phyloP scores from a whole-genome alignment of 2,113 vertebrate genomes.

The Scytalopus superciliaris region DNA sequence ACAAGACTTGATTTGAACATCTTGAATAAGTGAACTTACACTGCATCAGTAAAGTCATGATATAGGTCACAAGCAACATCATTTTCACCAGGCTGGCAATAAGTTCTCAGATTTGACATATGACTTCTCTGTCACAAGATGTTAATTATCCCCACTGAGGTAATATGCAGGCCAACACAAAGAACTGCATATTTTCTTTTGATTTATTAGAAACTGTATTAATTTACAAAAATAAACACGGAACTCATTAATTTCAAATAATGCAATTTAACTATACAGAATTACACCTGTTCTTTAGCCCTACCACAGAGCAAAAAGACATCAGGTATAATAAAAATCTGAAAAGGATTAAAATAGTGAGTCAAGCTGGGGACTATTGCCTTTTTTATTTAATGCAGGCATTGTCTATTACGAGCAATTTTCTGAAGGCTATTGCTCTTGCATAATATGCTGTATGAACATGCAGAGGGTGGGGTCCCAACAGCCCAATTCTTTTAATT shows the following conservation, averaged over 20 bases:
- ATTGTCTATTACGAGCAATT: slow-evolving; percentile 58
- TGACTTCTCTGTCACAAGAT: slow-evolving; percentile 45
- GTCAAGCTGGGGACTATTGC: slow-evolving; percentile 15
- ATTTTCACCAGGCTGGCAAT: slow-evolving; percentile 32
- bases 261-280: slow-evolving; percentile 5
- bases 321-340: slow-evolving; percentile 36
- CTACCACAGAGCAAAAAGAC: neutral
- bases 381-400: slow-evolving; percentile 36
- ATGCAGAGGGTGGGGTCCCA: slow-evolving; percentile 61
- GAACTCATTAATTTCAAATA: slow-evolving; percentile 52
- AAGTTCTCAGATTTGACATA: slow-evolving; percentile 40
- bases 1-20: neutral
- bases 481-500: slow-evolving; percentile 69
- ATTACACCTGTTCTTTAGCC: slow-evolving; percentile 16
- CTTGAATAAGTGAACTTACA: slow-evolving; percentile 10
- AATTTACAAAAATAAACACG: slow-evolving; percentile 63
- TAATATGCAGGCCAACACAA: slow-evolving; percentile 27
- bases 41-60: slow-evolving; percentile 24
- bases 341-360: slow-evolving; percentile 37
- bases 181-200: neutral
- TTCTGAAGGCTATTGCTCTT: slow-evolving; percentile 63
- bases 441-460: slow-evolving; percentile 53
- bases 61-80: slow-evolving; percentile 49
- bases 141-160: slow-evolving; percentile 54
- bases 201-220: slow-evolving; percentile 57